Evolutionary conservation across 2,797 vertebrate genomes (phyloP), one percentile per base, ranked within the genome.

Genomic region (Steatocranus sp.): DNA sequence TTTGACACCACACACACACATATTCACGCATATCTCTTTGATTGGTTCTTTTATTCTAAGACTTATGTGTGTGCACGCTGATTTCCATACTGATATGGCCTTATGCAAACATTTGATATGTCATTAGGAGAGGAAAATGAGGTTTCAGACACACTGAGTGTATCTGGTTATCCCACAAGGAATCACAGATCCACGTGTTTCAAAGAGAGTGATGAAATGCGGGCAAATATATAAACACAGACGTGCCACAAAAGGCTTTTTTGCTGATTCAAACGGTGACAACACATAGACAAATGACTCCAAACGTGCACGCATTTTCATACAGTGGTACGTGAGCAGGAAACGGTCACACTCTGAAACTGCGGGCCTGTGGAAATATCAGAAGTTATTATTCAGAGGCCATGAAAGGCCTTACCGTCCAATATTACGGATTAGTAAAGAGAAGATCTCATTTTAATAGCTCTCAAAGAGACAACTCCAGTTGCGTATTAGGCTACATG

Each of bases 71-170:
- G 58, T 83, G 84, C 46, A 49, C 9, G 36, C 83, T 93, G 86
- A 92, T 96, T 95, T 94, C 91, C 94, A 95, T 94, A 92, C 88
- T 92, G 85, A 93, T 92, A 92, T 91, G 87, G 91, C 87, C 88
- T 94, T 91, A 91, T 94, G 94, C 93, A 94, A 95, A 95, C 93
- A 93, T 93, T 92, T 92, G 94, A 95, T 93, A 93, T 94, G 94
- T 93, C 91, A 92, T 94, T 94, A 93, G 91, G 82, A 90, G 88
- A 87, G 63, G 88, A 94, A 93, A 95, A 95, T 92, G 83, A 94
- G 92, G 86, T 93, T 95, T 92, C 84, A 87, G 84, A 82, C 82
- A 87, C 79, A 77, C 78, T 83, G 82, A 87, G 85, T 87, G 81
- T 83, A 85, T 90, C 86, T 49, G 80, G 84, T 85, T 90, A 76